Conservation (phyloP, 2,888 invertebrate genomes). For the Dromius quadrimaculatus region DNA sequence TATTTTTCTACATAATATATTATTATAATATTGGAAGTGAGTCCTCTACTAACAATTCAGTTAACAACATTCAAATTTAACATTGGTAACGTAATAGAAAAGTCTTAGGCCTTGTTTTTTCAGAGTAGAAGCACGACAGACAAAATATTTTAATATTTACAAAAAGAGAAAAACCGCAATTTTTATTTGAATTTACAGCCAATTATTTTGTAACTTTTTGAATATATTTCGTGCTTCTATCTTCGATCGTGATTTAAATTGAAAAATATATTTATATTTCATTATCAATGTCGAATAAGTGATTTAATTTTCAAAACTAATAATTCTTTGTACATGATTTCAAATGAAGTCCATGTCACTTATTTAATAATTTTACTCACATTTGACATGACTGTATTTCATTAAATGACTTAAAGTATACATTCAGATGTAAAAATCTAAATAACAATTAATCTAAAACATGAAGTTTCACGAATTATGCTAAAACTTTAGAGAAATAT, state of each 20-base stretch:
- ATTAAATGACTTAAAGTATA: conserved; percentile 17
- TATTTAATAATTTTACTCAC: background rate
- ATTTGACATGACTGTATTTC: background rate
- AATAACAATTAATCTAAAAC: conserved; percentile 38
- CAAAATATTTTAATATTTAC: background rate
- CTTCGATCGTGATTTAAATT: background rate
- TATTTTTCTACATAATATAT: conserved; percentile 44
- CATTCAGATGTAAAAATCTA: conserved; percentile 48
- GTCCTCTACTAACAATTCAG: conserved; percentile 41
- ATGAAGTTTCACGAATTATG: too few relatives aligned
- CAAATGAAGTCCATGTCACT: background rate
- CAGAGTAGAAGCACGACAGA: background rate
- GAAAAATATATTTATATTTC: background rate
- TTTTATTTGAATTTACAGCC: background rate
- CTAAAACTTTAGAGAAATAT: too few relatives aligned
- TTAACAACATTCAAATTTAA: conserved; percentile 43
- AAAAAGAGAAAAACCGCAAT: background rate
- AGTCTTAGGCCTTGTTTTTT: conserved; percentile 35
- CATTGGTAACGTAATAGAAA: conserved; percentile 45
- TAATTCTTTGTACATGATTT: background rate
- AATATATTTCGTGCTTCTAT: background rate
- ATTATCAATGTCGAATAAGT: background rate
- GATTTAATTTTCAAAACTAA: background rate
- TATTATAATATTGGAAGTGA: conserved; percentile 40
- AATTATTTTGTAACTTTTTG: background rate